phyloP scores from a whole-genome alignment of 2,888 invertebrate species.

The Leucoma salicis region DNA sequence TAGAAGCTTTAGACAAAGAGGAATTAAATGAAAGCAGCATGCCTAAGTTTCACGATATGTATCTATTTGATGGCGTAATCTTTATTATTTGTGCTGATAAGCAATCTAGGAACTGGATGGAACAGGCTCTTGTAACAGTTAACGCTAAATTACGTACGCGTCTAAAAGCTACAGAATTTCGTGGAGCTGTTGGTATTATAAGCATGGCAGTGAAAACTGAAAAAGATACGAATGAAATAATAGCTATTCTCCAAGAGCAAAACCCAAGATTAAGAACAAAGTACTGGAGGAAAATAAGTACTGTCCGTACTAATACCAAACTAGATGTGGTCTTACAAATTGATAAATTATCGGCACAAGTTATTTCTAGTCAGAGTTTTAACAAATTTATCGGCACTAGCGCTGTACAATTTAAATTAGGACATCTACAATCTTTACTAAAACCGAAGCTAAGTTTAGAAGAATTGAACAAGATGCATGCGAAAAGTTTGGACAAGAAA shows the following conservation, averaged over 20 bases:
- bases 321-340: conserved; percentile 66
- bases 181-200: conserved; percentile 72
- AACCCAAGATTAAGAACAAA: conserved; percentile 67
- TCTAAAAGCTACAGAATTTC: conserved; percentile 64
- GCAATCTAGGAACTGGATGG: conserved; percentile 55
- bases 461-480: conserved; percentile 39
- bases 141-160: conserved; percentile 46
- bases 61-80: conserved; percentile 70
- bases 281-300: conserved; percentile 68
- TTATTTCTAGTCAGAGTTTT: conserved; percentile 55
- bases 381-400: conserved; percentile 49
- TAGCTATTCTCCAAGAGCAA: conserved; percentile 53
- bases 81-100: conserved; percentile 65
- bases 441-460: conserved; percentile 55
- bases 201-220: conserved; percentile 59
- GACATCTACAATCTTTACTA: conserved; percentile 60
- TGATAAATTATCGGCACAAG: conserved; percentile 68
- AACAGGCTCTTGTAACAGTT: conserved; percentile 40
- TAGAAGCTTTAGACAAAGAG: conserved; percentile 39
- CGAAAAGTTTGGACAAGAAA: conserved; percentile 24
- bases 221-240: conserved; percentile 54
- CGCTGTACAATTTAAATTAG: conserved; percentile 58
- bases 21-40: conserved; percentile 35
- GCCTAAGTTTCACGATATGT: conserved; percentile 67
- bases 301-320: conserved; percentile 47